Evolutionary conservation across 2,113 vertebrate species (phyloP), one percentile per base, ranked within the genome.

Genomic region (Notiomystis cincta): DNA sequence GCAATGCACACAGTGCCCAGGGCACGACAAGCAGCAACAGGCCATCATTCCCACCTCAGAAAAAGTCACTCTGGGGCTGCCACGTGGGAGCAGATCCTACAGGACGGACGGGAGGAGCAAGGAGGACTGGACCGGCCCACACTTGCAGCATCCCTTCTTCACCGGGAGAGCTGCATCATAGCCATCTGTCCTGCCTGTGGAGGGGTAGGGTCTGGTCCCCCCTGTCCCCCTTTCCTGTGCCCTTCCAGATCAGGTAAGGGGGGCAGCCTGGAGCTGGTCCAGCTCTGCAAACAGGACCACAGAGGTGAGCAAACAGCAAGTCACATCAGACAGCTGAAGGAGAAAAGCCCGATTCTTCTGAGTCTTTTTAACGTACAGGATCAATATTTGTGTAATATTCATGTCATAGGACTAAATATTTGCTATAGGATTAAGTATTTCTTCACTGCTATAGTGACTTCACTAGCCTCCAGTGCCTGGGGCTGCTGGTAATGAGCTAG

Each of bases 341-440:
- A 93, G 81, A 71, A 87, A 87, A 87, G 11, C 6, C 78, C 61
- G 45, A 23, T 48, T 64, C 88, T 84, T 89, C 64, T 71, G 64
- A 86, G 72, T 31, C 44, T 48, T 90, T 91, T 67, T 75, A 66
- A 51, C 31, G 40, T 83, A 69, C 1, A 57, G 64, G 28, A 93
- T 93, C 86, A 93, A 84, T 96, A 90, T 95, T 96, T 90, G 90
- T 87, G 51, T 64, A 89, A 94, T 90, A 84, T 67, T 94, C 61
- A 33, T 42, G 69, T 94, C 4, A 7, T 58, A 88, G 53, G 71
- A 81, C 79, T 88, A 94, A 96, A 96, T 97, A 86, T 96, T 96
- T 95, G 87, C 62, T 87, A 38, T 67, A 93, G 90, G 82, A 96
- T 92, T 96, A 96, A 96, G 84, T 87, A 89, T 86, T 96, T 95